These are phyloP conservation scores for Ectropis crepuscularia DNA, from an alignment of 2,888 invertebrate genomes.

Conservation along the genomic window DNA sequence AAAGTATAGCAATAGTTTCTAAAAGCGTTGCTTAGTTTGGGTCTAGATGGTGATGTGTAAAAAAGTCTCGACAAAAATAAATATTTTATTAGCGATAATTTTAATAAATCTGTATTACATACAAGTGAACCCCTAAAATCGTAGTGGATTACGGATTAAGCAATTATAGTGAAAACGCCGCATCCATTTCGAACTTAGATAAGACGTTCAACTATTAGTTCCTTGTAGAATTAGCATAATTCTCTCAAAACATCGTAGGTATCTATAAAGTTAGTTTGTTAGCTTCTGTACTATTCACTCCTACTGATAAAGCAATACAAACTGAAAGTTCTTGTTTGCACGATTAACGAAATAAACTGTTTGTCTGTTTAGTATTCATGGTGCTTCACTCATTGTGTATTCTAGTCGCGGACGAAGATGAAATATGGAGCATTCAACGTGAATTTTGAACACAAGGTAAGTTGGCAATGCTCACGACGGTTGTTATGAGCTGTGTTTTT, in stretches of 20 bases:
- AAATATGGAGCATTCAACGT: constrained; percentile 81
- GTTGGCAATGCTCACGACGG: constrained; percentile 61
- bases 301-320: constrained; percentile 64
- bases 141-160: no score
- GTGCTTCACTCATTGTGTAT: constrained; percentile 76
- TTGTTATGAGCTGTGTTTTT: constrained; percentile 47
- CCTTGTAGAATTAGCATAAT: constrained; percentile 16
- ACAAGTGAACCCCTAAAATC: no score
- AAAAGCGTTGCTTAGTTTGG: no score
- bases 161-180: no score
- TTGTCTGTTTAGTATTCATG: constrained; percentile 81
- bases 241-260: constrained; percentile 18
- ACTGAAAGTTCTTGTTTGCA: constrained; percentile 79
- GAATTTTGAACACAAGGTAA: constrained; percentile 77
- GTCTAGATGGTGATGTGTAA: no score
- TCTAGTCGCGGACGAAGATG: constrained; percentile 76
- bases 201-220: constrained; percentile 23
- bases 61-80: no score
- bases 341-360: constrained; percentile 83
- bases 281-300: constrained; percentile 43
- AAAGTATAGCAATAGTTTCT: no score
- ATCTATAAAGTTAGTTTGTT: constrained; percentile 23
- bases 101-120: no score
- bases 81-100: no score
- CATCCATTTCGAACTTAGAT: neutral